Base-by-base conservation (phyloP, 2,888 invertebrate genomes). In the Tetranychus truncatus region DNA sequence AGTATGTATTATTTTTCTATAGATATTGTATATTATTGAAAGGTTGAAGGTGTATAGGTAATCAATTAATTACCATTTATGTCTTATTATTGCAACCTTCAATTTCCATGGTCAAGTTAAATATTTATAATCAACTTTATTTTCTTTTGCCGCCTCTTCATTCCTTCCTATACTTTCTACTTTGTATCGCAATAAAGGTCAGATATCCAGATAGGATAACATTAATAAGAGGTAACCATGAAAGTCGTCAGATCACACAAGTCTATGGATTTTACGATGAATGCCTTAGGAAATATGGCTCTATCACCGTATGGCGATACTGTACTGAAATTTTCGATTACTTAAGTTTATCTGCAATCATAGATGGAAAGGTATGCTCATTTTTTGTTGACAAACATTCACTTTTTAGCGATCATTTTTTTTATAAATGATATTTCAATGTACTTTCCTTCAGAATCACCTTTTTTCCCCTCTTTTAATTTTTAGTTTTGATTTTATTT, bases 201-300 rank as follows among this genome's bases (percentile, higher is more conserved):
- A 88, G 99, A 78, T 99, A 99, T 84, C 99, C 99, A 77, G 99
- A 99, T 84, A 89, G 99, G 82, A 96, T 99, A 79, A 99, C 97
- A 78, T 85, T 99, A 80, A 99, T 99, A 81, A 87, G 99, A 81
- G 97, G 99, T 67, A 99, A 99, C 83, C 99, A 99, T 81, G 97
- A 99, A 84, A 96, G 95, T 77, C 87, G 99, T 80, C 99, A 99
- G 85, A 99, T 99, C 78, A 99, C 99, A 77, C 99, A 99, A 86
- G 96, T 97, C 7, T 99, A 99, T 83, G 99, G 99, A 8, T 99
- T 99, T 84, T 99, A 99, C 83, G 99, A 99, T 82, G 99, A 99
- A 84, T 99, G 99, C 83, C 86, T 97, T 79, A 88, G 99, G 78
- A 99, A 99, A 86, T 99, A 99, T 85, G 97, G 97, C 72, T 95